Evolutionary conservation across 2,888 invertebrate genomes (phyloP).

Genomic region (Pseudococcus viburni): DNA sequence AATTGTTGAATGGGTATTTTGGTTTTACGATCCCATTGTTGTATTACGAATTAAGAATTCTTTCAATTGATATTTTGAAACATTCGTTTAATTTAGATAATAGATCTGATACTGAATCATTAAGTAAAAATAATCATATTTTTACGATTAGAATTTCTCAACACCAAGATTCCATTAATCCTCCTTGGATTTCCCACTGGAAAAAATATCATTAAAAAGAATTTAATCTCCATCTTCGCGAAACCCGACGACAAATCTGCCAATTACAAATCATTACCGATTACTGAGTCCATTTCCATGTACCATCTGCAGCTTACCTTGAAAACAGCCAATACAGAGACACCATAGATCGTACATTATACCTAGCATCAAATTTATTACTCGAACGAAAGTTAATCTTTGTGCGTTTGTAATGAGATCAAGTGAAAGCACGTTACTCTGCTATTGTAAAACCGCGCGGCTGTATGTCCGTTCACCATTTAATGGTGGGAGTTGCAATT

Average conservation of each 20-base stretch:
- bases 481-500: conserved; percentile 41
- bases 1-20: neutral
- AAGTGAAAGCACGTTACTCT: conserved; percentile 48
- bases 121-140: no score
- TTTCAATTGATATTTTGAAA: neutral
- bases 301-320: neutral
- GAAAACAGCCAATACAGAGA: neutral
- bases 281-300: neutral
- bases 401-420: conserved; percentile 43
- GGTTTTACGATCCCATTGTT: neutral
- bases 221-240: neutral
- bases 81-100: neutral
- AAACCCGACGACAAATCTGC: neutral
- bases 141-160: no score
- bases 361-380: conserved; percentile 13
- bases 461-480: neutral
- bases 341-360: neutral
- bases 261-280: neutral
- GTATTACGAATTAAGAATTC: neutral
- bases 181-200: no score
- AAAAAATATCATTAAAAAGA: no score
- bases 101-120: no score
- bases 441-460: conserved; percentile 41
- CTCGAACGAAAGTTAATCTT: conserved; percentile 26
- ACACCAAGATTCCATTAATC: no score